Conservation (phyloP, 2,888 invertebrate species). For the Apodemia mormo region DNA sequence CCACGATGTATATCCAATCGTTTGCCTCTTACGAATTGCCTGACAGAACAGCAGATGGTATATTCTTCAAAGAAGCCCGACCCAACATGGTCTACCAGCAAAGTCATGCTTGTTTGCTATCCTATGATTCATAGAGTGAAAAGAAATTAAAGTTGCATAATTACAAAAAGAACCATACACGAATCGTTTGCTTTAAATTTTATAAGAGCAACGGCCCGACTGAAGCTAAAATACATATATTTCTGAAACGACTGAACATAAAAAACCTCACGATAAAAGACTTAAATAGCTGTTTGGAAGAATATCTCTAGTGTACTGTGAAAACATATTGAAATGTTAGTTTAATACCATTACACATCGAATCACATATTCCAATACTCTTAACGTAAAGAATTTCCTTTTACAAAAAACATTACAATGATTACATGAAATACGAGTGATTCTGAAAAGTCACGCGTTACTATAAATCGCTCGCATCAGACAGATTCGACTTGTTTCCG, state of each 20-base stretch:
- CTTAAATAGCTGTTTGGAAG: neutral
- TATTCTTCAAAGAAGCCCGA: too few species aligned
- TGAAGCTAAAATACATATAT: neutral
- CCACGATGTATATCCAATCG: too few species aligned
- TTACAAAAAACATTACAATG: neutral
- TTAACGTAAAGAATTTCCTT: neutral
- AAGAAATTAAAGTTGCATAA: too few species aligned
- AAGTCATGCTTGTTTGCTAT: too few species aligned
- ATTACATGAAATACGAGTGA: constrained; percentile 12
- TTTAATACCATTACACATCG: neutral
- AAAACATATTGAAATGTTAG: neutral
- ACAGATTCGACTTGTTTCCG: constrained; percentile 14
- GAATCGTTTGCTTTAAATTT: neutral
- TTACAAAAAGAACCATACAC: neutral
- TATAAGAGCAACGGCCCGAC: neutral
- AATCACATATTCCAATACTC: neutral
- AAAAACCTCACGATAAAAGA: neutral
- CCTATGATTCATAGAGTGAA: too few species aligned
- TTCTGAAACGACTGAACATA: neutral
- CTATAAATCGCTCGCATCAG: constrained; percentile 10
- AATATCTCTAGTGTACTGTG: neutral
- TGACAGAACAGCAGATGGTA: too few species aligned
- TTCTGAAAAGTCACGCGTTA: constrained; percentile 8
- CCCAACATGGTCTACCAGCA: too few species aligned
- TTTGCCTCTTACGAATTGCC: too few species aligned